Evolutionary conservation across 2,888 invertebrate genomes (phyloP).

Genomic region (Acanthoscelides obtectus): DNA sequence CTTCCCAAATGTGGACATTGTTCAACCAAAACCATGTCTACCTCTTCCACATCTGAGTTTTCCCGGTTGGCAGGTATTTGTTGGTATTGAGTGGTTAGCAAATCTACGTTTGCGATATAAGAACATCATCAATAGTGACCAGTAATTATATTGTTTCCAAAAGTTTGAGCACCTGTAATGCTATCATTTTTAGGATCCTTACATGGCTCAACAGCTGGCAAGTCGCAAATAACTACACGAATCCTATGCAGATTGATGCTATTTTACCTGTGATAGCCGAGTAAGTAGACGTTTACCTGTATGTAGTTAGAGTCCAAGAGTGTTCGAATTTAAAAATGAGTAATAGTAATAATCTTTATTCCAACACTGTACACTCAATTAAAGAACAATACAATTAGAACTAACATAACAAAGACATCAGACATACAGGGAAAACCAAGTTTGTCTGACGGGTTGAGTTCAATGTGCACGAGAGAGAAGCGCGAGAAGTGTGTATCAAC

Average conservation of each 20-base stretch:
- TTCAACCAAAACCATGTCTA: constrained; percentile 5
- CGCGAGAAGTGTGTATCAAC: no score
- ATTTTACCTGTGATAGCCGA: constrained; percentile 54
- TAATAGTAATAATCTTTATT: no score
- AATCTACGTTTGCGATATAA: constrained; percentile 51
- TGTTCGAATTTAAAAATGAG: no score
- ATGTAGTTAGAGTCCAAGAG: no score
- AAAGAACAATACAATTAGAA: no score
- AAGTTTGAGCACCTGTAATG: background rate
- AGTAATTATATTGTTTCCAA: constrained; percentile 44
- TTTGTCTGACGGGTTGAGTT: no score
- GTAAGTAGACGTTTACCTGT: no score
- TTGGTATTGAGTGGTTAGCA: constrained; percentile 51
- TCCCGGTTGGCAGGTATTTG: constrained; percentile 49
- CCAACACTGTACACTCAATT: no score
- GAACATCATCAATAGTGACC: constrained; percentile 51
- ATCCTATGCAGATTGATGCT: constrained; percentile 60
- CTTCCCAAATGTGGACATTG: constrained; percentile 14
- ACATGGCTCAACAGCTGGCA: constrained; percentile 73
- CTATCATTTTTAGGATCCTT: constrained; percentile 50
- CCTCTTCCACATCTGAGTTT: constrained; percentile 49
- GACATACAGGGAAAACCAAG: no score
- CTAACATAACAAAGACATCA: no score
- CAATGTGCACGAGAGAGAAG: no score
- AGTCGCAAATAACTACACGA: constrained; percentile 59